Percentiles rank a stretch among this genome's conserved stretches.
These are phyloP conservation scores for Phaonia tiefii DNA, from an alignment of 2,888 invertebrate genomes.

Conservation along the genomic window DNA sequence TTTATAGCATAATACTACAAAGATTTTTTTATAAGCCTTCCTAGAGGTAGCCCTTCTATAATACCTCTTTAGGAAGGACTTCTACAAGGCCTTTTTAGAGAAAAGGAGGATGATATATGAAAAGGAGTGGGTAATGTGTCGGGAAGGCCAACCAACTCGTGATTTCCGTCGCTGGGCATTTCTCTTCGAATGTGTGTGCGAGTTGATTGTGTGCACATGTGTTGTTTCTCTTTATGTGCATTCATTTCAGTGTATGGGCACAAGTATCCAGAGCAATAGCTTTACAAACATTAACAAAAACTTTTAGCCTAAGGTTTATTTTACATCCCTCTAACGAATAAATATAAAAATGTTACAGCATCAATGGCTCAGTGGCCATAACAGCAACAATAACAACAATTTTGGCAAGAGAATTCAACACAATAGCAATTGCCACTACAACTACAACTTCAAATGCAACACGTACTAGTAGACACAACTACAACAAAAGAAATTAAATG, in stretches of 20 bases:
- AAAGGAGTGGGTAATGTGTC: no score
- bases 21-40: no score
- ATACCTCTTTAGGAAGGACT: no score
- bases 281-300: constrained; percentile 14
- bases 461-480: constrained; percentile 15
- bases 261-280: not conserved
- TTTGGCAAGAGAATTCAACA: not conserved
- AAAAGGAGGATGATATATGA: no score
- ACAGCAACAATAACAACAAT: constrained; percentile 49
- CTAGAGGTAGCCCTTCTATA: no score
- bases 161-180: no score
- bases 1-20: no score
- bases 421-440: not conserved
- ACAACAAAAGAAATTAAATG: constrained; percentile 57
- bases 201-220: no score
- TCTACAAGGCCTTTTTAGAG: no score
- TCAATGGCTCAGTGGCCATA: constrained; percentile 38
- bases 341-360: constrained; percentile 42
- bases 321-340: constrained; percentile 36
- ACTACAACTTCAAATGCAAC: constrained; percentile 29
- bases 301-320: constrained; percentile 44
- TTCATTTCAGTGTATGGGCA: not conserved
- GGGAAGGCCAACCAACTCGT: no score
- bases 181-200: no score
- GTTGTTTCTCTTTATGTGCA: no score